These are phyloP conservation scores for Drosophila rufa DNA, from an alignment of 1,140 invertebrate genomes.

Conservation along the genomic window DNA sequence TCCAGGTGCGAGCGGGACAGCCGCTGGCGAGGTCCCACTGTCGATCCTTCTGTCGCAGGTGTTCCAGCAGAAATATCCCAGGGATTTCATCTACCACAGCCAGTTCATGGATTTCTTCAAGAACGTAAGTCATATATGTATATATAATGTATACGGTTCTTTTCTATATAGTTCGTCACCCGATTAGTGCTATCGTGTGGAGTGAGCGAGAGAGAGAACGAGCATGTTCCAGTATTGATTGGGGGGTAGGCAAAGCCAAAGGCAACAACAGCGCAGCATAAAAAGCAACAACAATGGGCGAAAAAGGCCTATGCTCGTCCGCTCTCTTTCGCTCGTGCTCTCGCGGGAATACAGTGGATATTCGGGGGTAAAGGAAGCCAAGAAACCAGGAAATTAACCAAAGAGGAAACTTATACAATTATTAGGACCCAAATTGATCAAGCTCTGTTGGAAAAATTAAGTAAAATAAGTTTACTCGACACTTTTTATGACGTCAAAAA, in stretches of 20 bases:
- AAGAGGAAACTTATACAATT: background rate
- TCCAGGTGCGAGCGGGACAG: conserved; percentile 13
- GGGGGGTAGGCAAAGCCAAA: conserved; percentile 11
- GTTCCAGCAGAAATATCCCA: conserved; percentile 59
- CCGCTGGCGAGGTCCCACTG: conserved; percentile 19
- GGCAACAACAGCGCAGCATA: conserved; percentile 36
- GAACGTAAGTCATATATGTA: conserved; percentile 60
- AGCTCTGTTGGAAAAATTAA: background rate
- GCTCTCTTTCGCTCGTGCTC: conserved; percentile 30
- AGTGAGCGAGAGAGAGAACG: conserved; percentile 12
- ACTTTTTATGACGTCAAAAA: too few relatives aligned
- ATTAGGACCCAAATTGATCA: background rate
- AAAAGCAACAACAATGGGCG: conserved; percentile 42
- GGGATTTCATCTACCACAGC: conserved; percentile 52
- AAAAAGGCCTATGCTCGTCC: conserved; percentile 45
- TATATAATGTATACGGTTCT: background rate
- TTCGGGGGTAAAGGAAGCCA: background rate
- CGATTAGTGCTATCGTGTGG: conserved; percentile 32
- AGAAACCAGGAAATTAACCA: background rate
- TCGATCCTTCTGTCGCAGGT: conserved; percentile 42
- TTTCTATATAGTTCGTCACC: conserved; percentile 31
- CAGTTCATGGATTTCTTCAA: conserved; percentile 72
- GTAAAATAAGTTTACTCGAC: background rate
- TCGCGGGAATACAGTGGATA: conserved; percentile 18
- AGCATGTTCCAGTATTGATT: conserved; percentile 48